Evolutionary conservation across 2,113 vertebrate species (phyloP), one percentile per base, ranked within the genome.

Genomic region (Bos javanicus): DNA sequence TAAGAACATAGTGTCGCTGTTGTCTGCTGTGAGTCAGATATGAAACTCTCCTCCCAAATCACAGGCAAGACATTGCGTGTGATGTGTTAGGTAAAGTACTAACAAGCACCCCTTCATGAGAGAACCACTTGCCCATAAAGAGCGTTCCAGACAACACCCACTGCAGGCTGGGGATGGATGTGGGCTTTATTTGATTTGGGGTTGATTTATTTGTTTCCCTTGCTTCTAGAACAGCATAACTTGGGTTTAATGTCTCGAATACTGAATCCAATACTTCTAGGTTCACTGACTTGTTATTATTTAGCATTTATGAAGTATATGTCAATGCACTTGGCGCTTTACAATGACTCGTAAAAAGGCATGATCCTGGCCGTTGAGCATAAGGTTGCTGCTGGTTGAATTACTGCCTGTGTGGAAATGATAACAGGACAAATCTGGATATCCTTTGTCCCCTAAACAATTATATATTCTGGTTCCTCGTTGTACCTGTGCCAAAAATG

Each of bases 281-380:
- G 98, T 97, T 98, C 97, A 98, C 95, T 98, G 97, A 62, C 96
- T 98, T 98, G 97, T 98, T 98, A 97, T 98, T 98, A 97, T 97
- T 98, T 98, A 97, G 92, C 97, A 97, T 98, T 98, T 98, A 95
- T 97, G 96, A 97, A 98, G 93, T 98, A 97, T 96, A 96, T 92
- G 95, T 97, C 97, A 97, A 39, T 90, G 93, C 76, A 82, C 91
- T 97, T 92, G 96, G 59, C 23, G 12, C 98, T 98, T 98, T 86
- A 97, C 97, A 97, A 48, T 95, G 96, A 97, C 97, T 98, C 91
- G 90, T 98, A 98, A 98, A 98, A 97, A 98, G 90, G 80, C 93
- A 60, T 56, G 89, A 92, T 96, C 80, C 95, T 96, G 74, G 83
- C 95, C 7, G 9, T 78, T 90, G 91, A 97, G 84, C 94, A 78